Evolutionary conservation across 2,888 invertebrate species (phyloP), one percentile per base, ranked within the genome.

Genomic region (Hydraecia micacea): DNA sequence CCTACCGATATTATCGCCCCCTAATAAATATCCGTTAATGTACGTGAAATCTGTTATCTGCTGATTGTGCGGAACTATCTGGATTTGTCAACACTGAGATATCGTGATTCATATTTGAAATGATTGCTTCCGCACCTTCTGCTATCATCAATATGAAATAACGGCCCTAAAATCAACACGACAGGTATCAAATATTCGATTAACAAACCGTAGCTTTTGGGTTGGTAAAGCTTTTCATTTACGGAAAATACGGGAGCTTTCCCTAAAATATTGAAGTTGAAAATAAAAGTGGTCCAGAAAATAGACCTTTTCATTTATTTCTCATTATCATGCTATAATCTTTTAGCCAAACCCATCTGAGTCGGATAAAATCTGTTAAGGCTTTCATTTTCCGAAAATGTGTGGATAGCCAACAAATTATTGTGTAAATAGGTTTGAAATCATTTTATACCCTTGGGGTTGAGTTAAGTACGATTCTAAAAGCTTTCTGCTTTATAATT

Each of bases 391-490:
- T 83, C 70, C 32, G 63, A 75, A 86, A 86, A 86, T 86, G 82
- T 83, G 86, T 85, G 81, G 66, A 75, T 65, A 68, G 70, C 75
- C 71, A 66, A 75, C 82, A 83, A 85, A 83, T 86, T 81, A 81
- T 75, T 81, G 70, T 69, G 62, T 76, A 83, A 81, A 86, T 85
- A 83, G 83, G 67, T 72, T 83, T 86, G 72, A 77, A 83, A 73
- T 86, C 69, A 73, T 77, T 83, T 66, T 28, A 62, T 68, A 66
- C 68, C 75, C 75, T 81, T 52, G 42, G 67, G 67, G 58, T 55
- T 69, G 76, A 76, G 42, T 42, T 75, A 25, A 49, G 60, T 55
- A 36, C 8, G 60, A 55, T 65, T 80, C 58, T 85, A 73, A 66
- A 85, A 73, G 73, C 63, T 80, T 72, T 80, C 49, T 28, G 21